Percentiles rank a stretch among this genome's conserved stretches.
phyloP scores from a whole-genome alignment of 2,888 invertebrate genomes.

The Carpatolechia fugitivella region DNA sequence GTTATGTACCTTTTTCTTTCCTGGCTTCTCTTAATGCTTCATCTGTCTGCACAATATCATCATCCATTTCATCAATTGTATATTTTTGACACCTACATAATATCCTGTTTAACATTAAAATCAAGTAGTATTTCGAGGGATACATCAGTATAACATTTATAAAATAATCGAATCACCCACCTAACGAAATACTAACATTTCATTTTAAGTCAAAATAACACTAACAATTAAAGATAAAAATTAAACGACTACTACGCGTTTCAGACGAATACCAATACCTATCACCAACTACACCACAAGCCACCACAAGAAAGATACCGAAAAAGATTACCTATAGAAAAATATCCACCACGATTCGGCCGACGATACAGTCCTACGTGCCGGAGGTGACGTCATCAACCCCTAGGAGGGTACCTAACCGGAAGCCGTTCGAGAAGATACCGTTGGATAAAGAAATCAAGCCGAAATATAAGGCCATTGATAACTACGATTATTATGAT shows the following conservation, averaged over 20 bases:
- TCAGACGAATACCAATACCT: conserved; percentile 71
- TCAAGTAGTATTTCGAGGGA: no score
- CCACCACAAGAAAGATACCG: conserved; percentile 43
- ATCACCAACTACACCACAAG: conserved; percentile 58
- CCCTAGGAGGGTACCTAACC: conserved; percentile 33
- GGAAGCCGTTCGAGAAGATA: conserved; percentile 55
- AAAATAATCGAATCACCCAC: neutral
- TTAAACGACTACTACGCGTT: conserved; percentile 19
- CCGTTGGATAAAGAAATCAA: conserved; percentile 30
- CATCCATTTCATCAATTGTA: no score
- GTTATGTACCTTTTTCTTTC: neutral
- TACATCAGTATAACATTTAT: no score
- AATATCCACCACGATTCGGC: conserved; percentile 56
- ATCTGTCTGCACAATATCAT: neutral
- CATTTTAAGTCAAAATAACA: neutral
- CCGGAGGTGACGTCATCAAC: conserved; percentile 27
- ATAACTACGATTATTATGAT: conserved; percentile 85
- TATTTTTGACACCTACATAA: no score
- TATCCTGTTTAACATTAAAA: no score
- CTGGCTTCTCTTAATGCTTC: neutral
- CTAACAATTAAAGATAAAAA: conserved; percentile 8
- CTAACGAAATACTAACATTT: neutral
- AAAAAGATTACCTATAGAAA: conserved; percentile 57
- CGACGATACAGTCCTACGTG: conserved; percentile 32
- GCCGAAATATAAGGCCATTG: conserved; percentile 50